Percentiles rank a stretch among this genome's conserved stretches.
These are phyloP conservation scores for Himalopsyche japonica DNA, from an alignment of 2,888 invertebrate species.

Conservation along the genomic window DNA sequence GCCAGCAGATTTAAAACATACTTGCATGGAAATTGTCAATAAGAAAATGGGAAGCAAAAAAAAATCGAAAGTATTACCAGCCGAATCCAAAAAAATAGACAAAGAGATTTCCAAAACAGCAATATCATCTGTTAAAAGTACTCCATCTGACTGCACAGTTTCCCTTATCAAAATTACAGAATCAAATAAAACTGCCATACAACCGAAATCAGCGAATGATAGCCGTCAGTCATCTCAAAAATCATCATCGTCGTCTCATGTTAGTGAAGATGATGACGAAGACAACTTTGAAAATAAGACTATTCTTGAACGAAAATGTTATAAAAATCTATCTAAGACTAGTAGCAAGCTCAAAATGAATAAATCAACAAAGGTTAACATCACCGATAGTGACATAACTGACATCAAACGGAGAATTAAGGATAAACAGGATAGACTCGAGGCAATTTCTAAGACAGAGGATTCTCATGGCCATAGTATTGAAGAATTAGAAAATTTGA, in stretches of 20 bases:
- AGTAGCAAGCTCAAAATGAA: not conserved
- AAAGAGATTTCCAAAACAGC: not conserved
- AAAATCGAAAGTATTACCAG: not conserved
- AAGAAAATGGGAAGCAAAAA: constrained; percentile 18
- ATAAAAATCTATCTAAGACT: constrained; percentile 2
- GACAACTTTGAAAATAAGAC: constrained; percentile 14
- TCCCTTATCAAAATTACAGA: not conserved
- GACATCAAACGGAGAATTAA: constrained; percentile 52
- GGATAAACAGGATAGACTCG: constrained; percentile 48
- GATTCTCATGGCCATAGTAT: constrained; percentile 52
- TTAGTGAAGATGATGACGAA: constrained; percentile 20
- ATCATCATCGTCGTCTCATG: constrained; percentile 14
- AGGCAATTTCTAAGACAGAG: constrained; percentile 32
- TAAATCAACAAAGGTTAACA: constrained; percentile 2
- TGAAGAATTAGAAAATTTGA: constrained; percentile 54
- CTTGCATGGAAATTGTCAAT: constrained; percentile 20
- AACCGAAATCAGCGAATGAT: not conserved
- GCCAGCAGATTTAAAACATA: constrained; percentile 8
- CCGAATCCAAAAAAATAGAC: not conserved
- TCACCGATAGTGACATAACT: constrained; percentile 53
- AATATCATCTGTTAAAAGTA: not conserved
- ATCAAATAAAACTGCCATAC: not conserved
- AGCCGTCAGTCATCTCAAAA: constrained; percentile 7
- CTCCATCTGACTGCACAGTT: not conserved
- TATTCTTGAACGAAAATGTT: constrained; percentile 18